Base-by-base conservation (phyloP, 2,113 vertebrate genomes). In the Lepisosteus osseus region DNA sequence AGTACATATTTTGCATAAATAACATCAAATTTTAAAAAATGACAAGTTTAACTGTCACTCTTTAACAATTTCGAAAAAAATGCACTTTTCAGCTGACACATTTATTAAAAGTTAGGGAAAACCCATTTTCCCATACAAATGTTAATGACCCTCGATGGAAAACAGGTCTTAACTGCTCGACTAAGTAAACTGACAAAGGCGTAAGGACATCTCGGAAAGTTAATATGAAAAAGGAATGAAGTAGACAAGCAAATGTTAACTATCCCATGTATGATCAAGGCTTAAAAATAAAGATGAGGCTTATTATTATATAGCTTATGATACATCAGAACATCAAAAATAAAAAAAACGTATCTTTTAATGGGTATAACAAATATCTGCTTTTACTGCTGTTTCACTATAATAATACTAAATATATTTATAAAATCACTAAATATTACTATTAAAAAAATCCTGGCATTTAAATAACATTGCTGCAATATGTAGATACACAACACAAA, bases 171-270 rank as follows among this genome's bases (percentile, higher is more conserved):
- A 4, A n/a, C 3, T 45, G 11, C 3, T 42, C 44, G 12, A 8
- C 11, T 7, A 15, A 3, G 41, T 3, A 7, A 2, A 11, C 12
- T 42, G 29, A 14, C 40, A 13, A 65, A 65, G 62, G 62, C 41
- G 12, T 62, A 5, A 9, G 9, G 7, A 8, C 61, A 14, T 62
- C 41, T 29, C 41, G n/a, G 3, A 42, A 41, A 66, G 41, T 14
- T 43, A 66, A 45, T 42, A 45, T n/a, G 8, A 66, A 11, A 45
- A 66, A 44, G 64, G 64, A 66, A 66, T 66, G 64, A 45, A 47
- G 64, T 42, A 42, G 43, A 44, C 7, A n/a, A 42, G 64, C 15
- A 7, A 47, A 41, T n/a, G 14, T 15, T n/a, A 13, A 41, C 64
- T 47, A n/a, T 12, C 64, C 13, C 42, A 6, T 51, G 47, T 14